These are phyloP conservation scores for Notarius lentiginosus DNA, from an alignment of 2,113 vertebrate genomes.

Conservation along the genomic window DNA sequence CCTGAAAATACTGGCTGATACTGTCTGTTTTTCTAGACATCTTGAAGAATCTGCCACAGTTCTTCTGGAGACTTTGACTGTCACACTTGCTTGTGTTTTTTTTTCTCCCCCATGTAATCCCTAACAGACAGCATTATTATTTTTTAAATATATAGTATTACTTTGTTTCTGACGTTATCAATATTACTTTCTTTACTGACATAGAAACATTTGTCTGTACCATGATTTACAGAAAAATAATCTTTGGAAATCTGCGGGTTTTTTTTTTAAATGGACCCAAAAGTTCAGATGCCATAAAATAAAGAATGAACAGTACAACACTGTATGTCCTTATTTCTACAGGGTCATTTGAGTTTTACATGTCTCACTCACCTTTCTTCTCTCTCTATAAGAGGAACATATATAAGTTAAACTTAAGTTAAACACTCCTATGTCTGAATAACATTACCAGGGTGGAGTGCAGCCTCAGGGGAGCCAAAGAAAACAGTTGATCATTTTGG, in stretches of 20 bases:
- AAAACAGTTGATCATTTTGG: conserved; percentile 50
- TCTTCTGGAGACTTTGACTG: neutral
- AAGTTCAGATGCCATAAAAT: neutral
- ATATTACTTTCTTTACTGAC: neutral
- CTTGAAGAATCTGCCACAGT: neutral
- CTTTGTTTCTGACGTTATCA: neutral
- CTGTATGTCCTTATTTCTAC: neutral
- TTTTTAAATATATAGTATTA: neutral
- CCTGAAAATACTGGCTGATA: neutral
- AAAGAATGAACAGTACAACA: neutral
- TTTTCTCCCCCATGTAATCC: neutral
- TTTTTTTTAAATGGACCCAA: neutral
- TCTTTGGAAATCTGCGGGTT: no score
- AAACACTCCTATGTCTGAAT: conserved; percentile 45
- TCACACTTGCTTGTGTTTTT: neutral
- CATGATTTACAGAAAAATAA: neutral
- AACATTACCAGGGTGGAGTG: conserved; percentile 35
- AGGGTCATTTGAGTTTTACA: neutral
- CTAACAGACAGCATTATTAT: neutral
- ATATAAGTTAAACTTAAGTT: conserved; percentile 21
- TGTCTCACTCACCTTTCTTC: conserved; percentile 2
- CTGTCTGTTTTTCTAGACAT: neutral
- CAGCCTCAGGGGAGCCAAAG: conserved; percentile 38
- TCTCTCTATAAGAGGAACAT: neutral
- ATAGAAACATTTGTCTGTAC: neutral